Percentiles rank a stretch among this genome's conserved stretches.
Conservation (phyloP, 1,140 invertebrate species). For the Drosophila oshimai region DNA sequence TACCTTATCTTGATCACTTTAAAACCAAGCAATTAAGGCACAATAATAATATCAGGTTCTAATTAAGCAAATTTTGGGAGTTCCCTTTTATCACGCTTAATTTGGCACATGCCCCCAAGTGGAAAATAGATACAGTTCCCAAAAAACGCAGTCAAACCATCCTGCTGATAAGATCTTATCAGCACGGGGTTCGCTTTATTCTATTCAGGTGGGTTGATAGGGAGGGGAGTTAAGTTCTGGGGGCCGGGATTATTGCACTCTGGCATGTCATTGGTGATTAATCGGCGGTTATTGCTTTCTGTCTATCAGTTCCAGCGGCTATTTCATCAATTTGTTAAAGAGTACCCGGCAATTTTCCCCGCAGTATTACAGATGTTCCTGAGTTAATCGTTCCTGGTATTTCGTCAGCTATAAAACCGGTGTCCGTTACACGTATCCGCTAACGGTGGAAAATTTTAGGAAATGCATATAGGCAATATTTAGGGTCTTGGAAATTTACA, state of each 20-base stretch:
- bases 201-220: background rate
- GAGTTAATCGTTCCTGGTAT: slow-evolving; percentile 26
- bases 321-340: slow-evolving; percentile 30
- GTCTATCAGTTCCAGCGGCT: background rate
- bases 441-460: slow-evolving; percentile 5
- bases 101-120: background rate
- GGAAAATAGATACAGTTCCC: background rate
- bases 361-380: background rate
- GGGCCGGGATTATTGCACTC: slow-evolving; percentile 13
- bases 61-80: background rate
- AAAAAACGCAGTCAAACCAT: background rate
- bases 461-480: background rate
- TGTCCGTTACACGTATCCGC: background rate
- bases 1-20: too few species aligned
- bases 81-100: background rate
- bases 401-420: slow-evolving; percentile 12
- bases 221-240: background rate
- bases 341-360: background rate
- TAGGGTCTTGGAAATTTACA: slow-evolving; percentile 27
- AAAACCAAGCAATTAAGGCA: too few species aligned
- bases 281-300: slow-evolving; percentile 2
- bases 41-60: too few species aligned
- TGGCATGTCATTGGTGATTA: slow-evolving; percentile 32
- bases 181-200: background rate
- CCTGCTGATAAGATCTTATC: slow-evolving; percentile 22